phyloP scores from a whole-genome alignment of 2,113 vertebrate genomes.

The Chamaetylas fuelleborni region DNA sequence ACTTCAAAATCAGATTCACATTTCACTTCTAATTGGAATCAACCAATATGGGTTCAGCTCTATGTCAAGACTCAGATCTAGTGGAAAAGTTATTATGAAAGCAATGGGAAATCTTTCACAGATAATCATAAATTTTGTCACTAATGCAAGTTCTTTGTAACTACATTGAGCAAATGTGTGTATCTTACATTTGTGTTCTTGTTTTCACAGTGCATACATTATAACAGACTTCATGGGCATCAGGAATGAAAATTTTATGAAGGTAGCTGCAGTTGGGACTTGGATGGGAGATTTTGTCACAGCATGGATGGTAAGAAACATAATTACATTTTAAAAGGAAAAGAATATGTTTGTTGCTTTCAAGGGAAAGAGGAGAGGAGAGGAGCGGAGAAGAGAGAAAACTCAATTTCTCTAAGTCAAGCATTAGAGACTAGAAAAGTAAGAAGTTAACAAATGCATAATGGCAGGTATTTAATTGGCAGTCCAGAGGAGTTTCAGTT shows the following conservation, averaged over 20 bases:
- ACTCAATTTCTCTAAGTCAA: neutral
- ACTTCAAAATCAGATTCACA: neutral
- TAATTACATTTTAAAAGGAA: neutral
- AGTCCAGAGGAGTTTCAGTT: neutral
- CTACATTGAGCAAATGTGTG: neutral
- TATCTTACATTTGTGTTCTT: constrained; percentile 61
- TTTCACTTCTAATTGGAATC: constrained; percentile 19
- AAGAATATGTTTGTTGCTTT: neutral
- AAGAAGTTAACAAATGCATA: neutral
- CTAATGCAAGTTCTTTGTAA: neutral
- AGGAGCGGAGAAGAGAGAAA: neutral
- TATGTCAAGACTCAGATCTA: neutral
- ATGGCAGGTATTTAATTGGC: neutral
- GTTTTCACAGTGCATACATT: constrained; percentile 85
- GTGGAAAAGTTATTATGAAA: neutral
- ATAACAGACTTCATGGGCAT: constrained; percentile 98
- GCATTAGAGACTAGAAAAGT: neutral
- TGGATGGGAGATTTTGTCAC: constrained; percentile 99
- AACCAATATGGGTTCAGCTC: neutral
- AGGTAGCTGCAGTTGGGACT: constrained; percentile 94
- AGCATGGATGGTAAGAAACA: constrained; percentile 94
- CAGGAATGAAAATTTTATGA: constrained; percentile 98
- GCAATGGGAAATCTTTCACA: neutral
- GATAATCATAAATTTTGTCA: neutral
- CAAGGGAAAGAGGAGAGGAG: neutral